Base-by-base conservation (phyloP, 2,113 vertebrate genomes). In the Nibea albiflora region DNA sequence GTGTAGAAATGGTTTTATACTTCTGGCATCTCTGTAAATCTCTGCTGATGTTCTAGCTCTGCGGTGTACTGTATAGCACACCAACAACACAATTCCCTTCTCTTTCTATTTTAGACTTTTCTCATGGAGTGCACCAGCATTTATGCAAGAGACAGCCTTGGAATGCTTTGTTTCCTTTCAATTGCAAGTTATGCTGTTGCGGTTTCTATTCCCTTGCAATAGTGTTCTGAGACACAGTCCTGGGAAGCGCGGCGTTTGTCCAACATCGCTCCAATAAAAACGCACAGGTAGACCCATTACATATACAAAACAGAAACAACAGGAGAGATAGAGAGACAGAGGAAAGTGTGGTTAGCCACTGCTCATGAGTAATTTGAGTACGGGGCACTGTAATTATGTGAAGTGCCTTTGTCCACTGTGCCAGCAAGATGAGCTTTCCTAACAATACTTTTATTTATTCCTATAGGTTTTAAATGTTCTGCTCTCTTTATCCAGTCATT, bases 401-500 rank as follows among this genome's bases (percentile, higher is more conserved):
- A 61, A 60, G 63, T 31, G 64, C n/a, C n/a, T 76, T 67, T 47
- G 52, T 54, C 62, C 11, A 22, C 52, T 66, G 60, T 64, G 24
- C 31, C 31, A 60, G 69, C 17, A 44, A 22, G 54, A 74, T 28
- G 26, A 80, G 52, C 19, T 46, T 64, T 47, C 44, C 2, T 11
- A 3, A 31, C 26, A 47, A 71, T 31, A 19, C 15, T 15, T 60
- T 17, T 11, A 54, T 78, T 53, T 20, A 42, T 46, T 16, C 35
- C 50, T 11, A 19, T 50, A 44, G 12, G 47, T 56, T 68, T 58
- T 22, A 68, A 54, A 57, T 78, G 56, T 62, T 58, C 19, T 24
- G 10, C 6, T 71, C 42, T 57, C 63, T 60, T 56, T 19, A 46
- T n/a, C 46, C 26, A 64, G 31, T 68, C 26, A 11, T 44, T 19